Conservation (phyloP, 2,888 invertebrate species). For the Himalopsyche kuldschensis region DNA sequence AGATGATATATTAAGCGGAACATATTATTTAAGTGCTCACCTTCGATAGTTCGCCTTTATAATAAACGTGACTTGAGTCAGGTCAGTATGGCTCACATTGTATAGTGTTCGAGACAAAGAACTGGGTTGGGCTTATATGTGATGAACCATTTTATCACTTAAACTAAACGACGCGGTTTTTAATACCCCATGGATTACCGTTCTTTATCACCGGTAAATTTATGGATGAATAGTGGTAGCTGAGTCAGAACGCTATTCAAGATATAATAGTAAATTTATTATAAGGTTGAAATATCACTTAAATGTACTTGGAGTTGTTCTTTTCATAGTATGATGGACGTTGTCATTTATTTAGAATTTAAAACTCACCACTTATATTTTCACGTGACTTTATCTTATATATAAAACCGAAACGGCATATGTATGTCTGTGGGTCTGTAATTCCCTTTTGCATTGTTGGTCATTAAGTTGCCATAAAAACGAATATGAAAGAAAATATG, state of each 20-base stretch:
- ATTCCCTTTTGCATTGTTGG: too few relatives aligned
- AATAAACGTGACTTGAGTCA: conserved; percentile 21
- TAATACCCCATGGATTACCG: neutral
- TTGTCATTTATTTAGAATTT: too few relatives aligned
- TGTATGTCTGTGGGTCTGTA: too few relatives aligned
- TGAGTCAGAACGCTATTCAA: neutral
- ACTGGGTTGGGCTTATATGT: neutral
- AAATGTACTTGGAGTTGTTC: too few relatives aligned
- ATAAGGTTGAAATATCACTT: neutral
- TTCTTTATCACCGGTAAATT: neutral
- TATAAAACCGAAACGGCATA: too few relatives aligned
- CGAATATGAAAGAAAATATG: too few relatives aligned
- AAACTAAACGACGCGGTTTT: neutral
- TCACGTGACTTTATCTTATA: too few relatives aligned
- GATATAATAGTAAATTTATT: neutral
- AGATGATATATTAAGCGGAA: too few relatives aligned
- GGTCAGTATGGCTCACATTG: conserved; percentile 15
- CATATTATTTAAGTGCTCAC: neutral
- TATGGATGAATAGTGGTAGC: neutral
- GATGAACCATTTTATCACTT: neutral
- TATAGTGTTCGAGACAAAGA: neutral
- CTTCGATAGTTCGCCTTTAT: neutral
- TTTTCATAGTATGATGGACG: too few relatives aligned
- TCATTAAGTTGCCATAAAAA: too few relatives aligned
- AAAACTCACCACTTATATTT: too few relatives aligned